Evolutionary conservation across 2,888 invertebrate species (phyloP), one percentile per base, ranked within the genome.

Genomic region (Diaprepes abbreviatus): DNA sequence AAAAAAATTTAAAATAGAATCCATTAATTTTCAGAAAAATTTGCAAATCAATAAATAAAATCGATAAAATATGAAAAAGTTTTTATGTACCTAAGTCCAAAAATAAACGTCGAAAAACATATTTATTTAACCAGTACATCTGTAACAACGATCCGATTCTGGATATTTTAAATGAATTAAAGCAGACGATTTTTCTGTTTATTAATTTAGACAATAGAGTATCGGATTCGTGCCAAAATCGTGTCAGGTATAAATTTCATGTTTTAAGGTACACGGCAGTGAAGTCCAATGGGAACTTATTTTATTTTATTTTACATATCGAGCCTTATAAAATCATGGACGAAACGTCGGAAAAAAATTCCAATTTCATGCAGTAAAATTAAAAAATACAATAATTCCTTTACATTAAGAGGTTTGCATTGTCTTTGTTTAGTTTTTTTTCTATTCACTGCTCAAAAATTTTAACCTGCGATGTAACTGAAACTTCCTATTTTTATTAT

Each of bases 181-280:
- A 57, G 24, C 36, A 38, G 57, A 16, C 38, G 38, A 36, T 38
- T 57, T 57, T 57, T 57, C 24, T 38, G 57, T 57, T 57, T 57
- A 57, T 57, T 57, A 38, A 36, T 57, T 57, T 38, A 57, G 57
- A 57, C 57, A 57, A 57, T 57, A 6, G 24, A 24, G 57, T 57
- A 57, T 24, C 24, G 21, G 24, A 24, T 38, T 40, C 36, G 57
- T 57, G 57, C 57, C 57, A 57, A 57, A 57, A 57, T 36, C 36
- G 17, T 33, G 12, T 21, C 12, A 28, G 48, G 14, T 50, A 50
- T 50, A 24, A 28, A 50, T 50, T 28, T 50, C 14, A 14, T 1
- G 9, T 50, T 14, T 6, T 28, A 3, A 21, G 43, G 10, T 40
- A 40, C 17, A 40, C 5, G n/a, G n/a, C 40, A 40, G 16, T 40